A percentile compares a stretch with the other conserved stretches of the same genome.
phyloP scores from a whole-genome alignment of 2,888 invertebrate species.

The Drosophila emarginata region DNA sequence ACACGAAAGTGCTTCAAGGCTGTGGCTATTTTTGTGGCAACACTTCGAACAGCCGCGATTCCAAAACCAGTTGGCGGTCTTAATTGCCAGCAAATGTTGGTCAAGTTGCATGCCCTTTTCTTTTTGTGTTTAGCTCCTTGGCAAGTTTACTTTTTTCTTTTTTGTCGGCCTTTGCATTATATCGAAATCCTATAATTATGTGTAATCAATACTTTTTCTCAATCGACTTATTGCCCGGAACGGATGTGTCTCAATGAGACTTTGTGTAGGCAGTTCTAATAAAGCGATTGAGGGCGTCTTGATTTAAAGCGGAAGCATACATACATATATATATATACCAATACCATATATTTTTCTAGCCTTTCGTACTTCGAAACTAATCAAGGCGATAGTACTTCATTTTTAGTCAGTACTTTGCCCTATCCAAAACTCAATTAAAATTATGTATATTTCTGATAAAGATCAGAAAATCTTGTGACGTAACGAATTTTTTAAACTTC shows the following conservation, averaged over 20 bases:
- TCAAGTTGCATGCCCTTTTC: constrained; percentile 46
- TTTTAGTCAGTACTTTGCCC: not conserved
- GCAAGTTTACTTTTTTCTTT: constrained; percentile 37
- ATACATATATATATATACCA: not conserved
- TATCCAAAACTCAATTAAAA: too few relatives aligned
- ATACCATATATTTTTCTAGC: not conserved
- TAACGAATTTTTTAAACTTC: too few relatives aligned
- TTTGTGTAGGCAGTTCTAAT: constrained; percentile 23
- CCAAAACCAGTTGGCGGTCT: constrained; percentile 61
- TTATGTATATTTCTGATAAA: too few relatives aligned
- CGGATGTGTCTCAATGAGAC: constrained; percentile 24
- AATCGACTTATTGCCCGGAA: constrained; percentile 58
- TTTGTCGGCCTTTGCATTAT: constrained; percentile 24
- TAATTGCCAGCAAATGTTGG: constrained; percentile 69
- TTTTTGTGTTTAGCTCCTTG: not conserved
- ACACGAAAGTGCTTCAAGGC: constrained; percentile 28
- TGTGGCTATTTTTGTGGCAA: not conserved
- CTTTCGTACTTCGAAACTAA: not conserved
- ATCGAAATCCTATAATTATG: constrained; percentile 70
- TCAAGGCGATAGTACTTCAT: not conserved
- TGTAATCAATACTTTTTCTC: constrained; percentile 72
- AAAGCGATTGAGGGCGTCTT: constrained; percentile 31
- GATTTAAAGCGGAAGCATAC: constrained; percentile 21
- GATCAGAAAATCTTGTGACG: too few relatives aligned
- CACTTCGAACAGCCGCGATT: not conserved